Evolutionary conservation across 2,113 vertebrate genomes (phyloP).

Genomic region (Polyodon spathula): DNA sequence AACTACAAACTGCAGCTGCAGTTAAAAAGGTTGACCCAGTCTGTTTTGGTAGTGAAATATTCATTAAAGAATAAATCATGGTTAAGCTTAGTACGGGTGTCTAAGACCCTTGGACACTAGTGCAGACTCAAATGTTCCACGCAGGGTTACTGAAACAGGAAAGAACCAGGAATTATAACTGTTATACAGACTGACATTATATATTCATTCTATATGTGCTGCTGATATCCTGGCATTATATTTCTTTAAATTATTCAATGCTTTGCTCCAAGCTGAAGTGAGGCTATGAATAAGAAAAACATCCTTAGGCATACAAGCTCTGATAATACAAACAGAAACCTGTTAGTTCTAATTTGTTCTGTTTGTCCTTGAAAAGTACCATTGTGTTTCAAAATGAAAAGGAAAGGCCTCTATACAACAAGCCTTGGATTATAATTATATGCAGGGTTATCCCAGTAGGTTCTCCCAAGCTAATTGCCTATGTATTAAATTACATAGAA

Average conservation of each 20-base stretch:
- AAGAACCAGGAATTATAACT: too few species aligned
- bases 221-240: constrained; percentile 50
- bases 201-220: constrained; percentile 47
- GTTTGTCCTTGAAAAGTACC: constrained; percentile 32
- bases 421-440: constrained; percentile 22
- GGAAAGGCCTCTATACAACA: constrained; percentile 6
- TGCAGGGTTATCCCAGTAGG: constrained; percentile 11
- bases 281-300: constrained; percentile 46
- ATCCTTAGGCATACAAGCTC: constrained; percentile 35
- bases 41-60: too few species aligned
- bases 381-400: constrained; percentile 12
- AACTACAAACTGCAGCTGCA: too few species aligned
- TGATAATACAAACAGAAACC: constrained; percentile 35
- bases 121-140: too few species aligned
- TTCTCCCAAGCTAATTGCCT: constrained; percentile 17
- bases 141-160: too few species aligned
- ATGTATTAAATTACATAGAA: constrained; percentile 18
- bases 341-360: constrained; percentile 31
- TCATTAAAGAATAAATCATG: too few species aligned
- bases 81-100: too few species aligned
- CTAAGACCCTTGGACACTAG: too few species aligned
- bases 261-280: constrained; percentile 42
- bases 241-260: constrained; percentile 56
- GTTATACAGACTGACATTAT: constrained; percentile 51
- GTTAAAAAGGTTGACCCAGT: too few species aligned